Base-by-base conservation (phyloP, 1,140 invertebrate genomes). In the Sesamia nonagrioides region DNA sequence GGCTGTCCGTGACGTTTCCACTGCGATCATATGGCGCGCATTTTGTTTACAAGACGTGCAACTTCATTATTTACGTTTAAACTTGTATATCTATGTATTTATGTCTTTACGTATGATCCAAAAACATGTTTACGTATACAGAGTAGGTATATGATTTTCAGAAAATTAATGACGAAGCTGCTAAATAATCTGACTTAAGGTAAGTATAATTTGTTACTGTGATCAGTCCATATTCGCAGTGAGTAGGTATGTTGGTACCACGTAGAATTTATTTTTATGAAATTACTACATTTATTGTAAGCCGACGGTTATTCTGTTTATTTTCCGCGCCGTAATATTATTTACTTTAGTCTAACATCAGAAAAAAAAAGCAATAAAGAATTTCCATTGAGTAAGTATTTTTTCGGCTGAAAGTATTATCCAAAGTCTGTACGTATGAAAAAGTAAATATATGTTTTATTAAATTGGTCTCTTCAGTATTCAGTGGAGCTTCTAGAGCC, bases 21-120 rank as follows among this genome's bases (percentile, higher is more conserved):
- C 86, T 88, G 88, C 90, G 89, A 82, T 66, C 75, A 74, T 71
- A 74, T 69, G 77, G 17, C 54, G 56, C 52, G 37, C 61, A 81
- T 73, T 35, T 27, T 63, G 13, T 63, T 50, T 37, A 75, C 73
- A 63, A 61, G 17, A 15, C 50, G 21, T 50, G 35, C n/a, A 61
- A 75, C 56, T 50, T n/a, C 40, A 33, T 69, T 69, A 69, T 69
- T 69, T 69, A 48, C 66, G 42, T 48, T 37, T 18, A 9, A 45
- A 48, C 40, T 45, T 45, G 9, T 27, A 17, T 27, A 37, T 40
- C n/a, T 37, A 37, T 61, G 13, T 21, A 27, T 18, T 11, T 33
- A 33, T 48, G 61, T 66, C 9, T 66, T 35, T 42, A 42, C 35
- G 15, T 66, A 66, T 66, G 61, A 66, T 42, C 6, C 61, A 50